Evolutionary conservation across 2,888 invertebrate species (phyloP), one percentile per base, ranked within the genome.

Genomic region (Horisme vitalbata): DNA sequence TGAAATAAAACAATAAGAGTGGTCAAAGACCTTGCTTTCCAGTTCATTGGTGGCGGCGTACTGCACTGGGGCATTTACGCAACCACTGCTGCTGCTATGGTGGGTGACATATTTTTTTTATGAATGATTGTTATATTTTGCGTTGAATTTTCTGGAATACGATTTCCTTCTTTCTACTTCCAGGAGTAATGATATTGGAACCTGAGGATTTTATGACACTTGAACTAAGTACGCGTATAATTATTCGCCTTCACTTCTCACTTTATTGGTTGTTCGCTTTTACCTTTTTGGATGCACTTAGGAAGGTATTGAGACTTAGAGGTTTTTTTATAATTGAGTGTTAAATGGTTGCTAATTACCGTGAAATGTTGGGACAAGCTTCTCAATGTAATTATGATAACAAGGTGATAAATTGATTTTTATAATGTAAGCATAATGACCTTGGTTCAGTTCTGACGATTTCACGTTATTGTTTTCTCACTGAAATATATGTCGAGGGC

Each of bases 401-500:
- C 50, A 56, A 65, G 65, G 65, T 79, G 74, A 74, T 76, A 78
- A 80, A 80, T 77, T 79, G 76, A 70, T 75, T 78, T 70, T 66
- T n/a, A 67, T 58, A 61, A 68, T 76, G 78, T 79, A 75, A 72
- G 59, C 66, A 70, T 72, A 62, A 57, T 70, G 74, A 55, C 88
- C 87, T 87, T 83, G 85, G 73, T 73, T 78, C 68, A 66, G 71
- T 76, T 82, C 65, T 62, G 72, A 66, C 81, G 86, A 86, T 89
- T 88, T 87, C 88, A 85, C 88, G 85, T 82, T 71, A 80, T 85
- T 87, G 84, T 86, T 86, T 83, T 83, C 79, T 82, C 78, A 71
- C 65, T 71, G 75, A 84, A 88, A 88, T 87, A 87, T 88, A 71
- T 89, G 88, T 89, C 88, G 88, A 88, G 88, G 88, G 88, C 88